Evolutionary conservation across 2,888 invertebrate species (phyloP), one percentile per base, ranked within the genome.

Genomic region (Lepidonotus clava): DNA sequence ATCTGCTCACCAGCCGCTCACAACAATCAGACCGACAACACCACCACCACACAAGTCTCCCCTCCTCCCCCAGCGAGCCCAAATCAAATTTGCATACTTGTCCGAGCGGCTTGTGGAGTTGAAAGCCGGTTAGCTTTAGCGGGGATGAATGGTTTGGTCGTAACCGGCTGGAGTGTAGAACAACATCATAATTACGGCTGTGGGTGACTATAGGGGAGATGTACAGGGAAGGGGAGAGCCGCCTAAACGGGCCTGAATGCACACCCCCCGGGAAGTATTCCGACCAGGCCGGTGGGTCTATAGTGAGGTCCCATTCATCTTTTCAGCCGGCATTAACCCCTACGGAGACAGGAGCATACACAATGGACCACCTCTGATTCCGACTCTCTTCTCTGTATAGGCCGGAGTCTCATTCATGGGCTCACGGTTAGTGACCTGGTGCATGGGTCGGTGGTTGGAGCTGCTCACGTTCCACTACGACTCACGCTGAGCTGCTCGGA

Each of bases 61-160:
- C 24, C n/a, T n/a, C n/a, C n/a, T n/a, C n/a, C n/a, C n/a, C 28
- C 61, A 11, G 2, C 61, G 28, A 28, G 61, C 28, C 61, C 61
- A 28, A 61, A 61, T 61, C 61, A 61, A 61, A 61, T 61, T 61
- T 61, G 61, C 61, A 61, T 61, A 61, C 61, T 61, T 24, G 2
- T n/a, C 5, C 14, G 61, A 61, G 24, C 61, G 24, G 28, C 61
- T 61, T n/a, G n/a, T n/a, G n/a, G n/a, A n/a, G n/a, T n/a, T 61
- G 61, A 61, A 61, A 61, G 61, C 61, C 28, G 24, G 28, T n/a
- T 14, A 24, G 61, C 14, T 11, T 24, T 11, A 11, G 61, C 24
- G 61, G n/a, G n/a, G n/a, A n/a, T n/a, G n/a, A n/a, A n/a, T n/a
- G n/a, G 61, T 2, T 28, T 61, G 61, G n/a, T n/a, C n/a, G n/a